Conservation (phyloP, 2,888 invertebrate species). For the Sarcophaga carnaria region DNA sequence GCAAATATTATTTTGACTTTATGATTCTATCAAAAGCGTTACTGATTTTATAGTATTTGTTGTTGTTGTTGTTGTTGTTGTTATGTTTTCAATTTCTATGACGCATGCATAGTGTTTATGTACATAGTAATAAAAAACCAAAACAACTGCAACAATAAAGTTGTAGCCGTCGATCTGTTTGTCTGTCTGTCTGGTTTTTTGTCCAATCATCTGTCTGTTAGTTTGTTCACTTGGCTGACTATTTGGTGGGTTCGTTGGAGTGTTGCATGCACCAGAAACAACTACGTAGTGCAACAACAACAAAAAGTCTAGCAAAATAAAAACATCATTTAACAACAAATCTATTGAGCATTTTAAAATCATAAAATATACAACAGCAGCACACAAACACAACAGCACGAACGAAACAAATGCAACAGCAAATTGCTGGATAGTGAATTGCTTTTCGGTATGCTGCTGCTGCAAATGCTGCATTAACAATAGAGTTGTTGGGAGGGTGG, state of each 20-base stretch:
- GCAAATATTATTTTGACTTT: constrained; percentile 65
- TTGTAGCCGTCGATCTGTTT: neutral
- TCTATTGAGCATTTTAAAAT: constrained; percentile 65
- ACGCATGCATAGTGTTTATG: constrained; percentile 1
- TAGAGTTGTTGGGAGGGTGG: neutral
- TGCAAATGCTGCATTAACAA: neutral
- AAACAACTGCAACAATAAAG: constrained; percentile 69
- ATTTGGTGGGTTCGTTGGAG: constrained; percentile 17
- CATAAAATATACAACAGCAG: constrained; percentile 38
- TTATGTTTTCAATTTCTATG: constrained; percentile 42
- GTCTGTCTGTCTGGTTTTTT: constrained; percentile 31
- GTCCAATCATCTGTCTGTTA: constrained; percentile 13
- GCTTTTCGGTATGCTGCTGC: neutral
- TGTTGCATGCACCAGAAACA: constrained; percentile 43
- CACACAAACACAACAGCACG: neutral
- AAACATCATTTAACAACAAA: constrained; percentile 60
- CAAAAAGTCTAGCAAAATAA: constrained; percentile 35
- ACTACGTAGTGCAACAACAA: constrained; percentile 32
- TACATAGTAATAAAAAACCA: constrained; percentile 57
- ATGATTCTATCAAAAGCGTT: constrained; percentile 62
- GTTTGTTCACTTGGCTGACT: constrained; percentile 13
- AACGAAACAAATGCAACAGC: constrained; percentile 10
- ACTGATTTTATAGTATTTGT: constrained; percentile 12
- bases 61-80: neutral
- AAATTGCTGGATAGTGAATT: constrained; percentile 50